Evolutionary conservation across 1,140 invertebrate species (phyloP).

Genomic region (Zaprionus taronus): DNA sequence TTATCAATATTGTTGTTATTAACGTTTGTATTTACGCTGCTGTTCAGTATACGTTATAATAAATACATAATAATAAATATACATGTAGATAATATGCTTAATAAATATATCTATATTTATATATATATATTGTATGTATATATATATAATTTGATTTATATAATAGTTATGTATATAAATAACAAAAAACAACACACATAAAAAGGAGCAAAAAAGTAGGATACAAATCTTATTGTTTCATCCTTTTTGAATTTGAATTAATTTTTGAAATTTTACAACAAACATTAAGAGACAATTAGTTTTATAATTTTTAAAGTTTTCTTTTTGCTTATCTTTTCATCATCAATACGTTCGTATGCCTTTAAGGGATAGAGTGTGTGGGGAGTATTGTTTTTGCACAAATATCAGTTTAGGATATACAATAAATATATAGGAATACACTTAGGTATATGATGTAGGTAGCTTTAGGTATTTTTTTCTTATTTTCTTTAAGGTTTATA

Average conservation of each 20-base stretch:
- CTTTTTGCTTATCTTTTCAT: slow-evolving; percentile 4
- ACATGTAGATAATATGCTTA: slow-evolving; percentile 83
- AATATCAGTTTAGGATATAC: slow-evolving; percentile 59
- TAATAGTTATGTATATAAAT: slow-evolving; percentile 81
- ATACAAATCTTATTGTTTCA: slow-evolving; percentile 51
- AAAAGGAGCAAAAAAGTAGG: slow-evolving; percentile 79
- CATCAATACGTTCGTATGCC: slow-evolving; percentile 34
- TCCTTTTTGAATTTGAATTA: slow-evolving; percentile 53
- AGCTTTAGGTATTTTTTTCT: slow-evolving; percentile 22
- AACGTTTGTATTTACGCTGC: slow-evolving; percentile 56
- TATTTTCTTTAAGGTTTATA: slow-evolving; percentile 16
- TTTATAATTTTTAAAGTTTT: slow-evolving; percentile 10
- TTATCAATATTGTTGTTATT: slow-evolving; percentile 43
- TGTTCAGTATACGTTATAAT: slow-evolving; percentile 79
- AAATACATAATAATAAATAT: slow-evolving; percentile 84
- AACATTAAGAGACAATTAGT: slow-evolving; percentile 64
- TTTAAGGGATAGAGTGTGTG: slow-evolving; percentile 61
- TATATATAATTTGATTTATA: slow-evolving; percentile 55
- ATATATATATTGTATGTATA: slow-evolving; percentile 46
- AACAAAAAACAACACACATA: slow-evolving; percentile 81
- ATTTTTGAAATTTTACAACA: slow-evolving; percentile 68
- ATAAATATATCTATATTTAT: slow-evolving; percentile 71
- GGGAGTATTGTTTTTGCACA: slow-evolving; percentile 80
- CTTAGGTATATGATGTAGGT: slow-evolving; percentile 45
- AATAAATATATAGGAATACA: slow-evolving; percentile 31